Percentiles rank a stretch among this genome's conserved stretches.
Evolutionary conservation across 2,113 vertebrate species (phyloP).

Genomic region (Myanophis thanlyinensis): DNA sequence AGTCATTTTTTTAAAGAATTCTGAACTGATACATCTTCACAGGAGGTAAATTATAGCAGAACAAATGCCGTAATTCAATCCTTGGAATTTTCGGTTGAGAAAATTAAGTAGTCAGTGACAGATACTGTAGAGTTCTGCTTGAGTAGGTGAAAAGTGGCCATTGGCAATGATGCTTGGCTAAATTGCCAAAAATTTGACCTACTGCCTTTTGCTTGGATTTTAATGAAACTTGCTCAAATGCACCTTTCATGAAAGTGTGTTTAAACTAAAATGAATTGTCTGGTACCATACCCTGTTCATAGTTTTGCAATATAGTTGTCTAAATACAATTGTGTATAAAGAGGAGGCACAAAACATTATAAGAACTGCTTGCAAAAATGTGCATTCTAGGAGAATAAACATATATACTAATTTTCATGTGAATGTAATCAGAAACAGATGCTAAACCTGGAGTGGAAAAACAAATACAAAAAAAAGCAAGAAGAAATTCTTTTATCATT

Average conservation of each 20-base stretch:
- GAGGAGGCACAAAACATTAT: background rate
- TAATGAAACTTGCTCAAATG: background rate
- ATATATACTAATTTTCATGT: background rate
- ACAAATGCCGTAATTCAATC: background rate
- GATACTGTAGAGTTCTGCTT: background rate
- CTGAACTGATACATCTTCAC: background rate
- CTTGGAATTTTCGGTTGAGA: background rate
- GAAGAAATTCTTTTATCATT: background rate
- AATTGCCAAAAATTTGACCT: background rate
- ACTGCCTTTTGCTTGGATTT: background rate
- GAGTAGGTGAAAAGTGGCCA: background rate
- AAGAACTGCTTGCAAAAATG: background rate
- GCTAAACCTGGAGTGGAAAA: background rate
- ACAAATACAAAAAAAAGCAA: background rate
- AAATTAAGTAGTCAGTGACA: background rate
- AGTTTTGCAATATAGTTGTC: background rate
- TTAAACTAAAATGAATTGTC: background rate
- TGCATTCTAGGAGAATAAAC: background rate
- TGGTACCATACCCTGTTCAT: background rate
- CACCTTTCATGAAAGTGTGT: background rate
- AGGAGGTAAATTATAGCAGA: background rate
- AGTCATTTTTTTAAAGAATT: background rate
- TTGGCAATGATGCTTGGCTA: background rate
- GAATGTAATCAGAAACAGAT: background rate
- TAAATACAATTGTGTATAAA: background rate